These are phyloP conservation scores for Sitobion miscanthi DNA, from an alignment of 1,140 invertebrate genomes.

Conservation along the genomic window DNA sequence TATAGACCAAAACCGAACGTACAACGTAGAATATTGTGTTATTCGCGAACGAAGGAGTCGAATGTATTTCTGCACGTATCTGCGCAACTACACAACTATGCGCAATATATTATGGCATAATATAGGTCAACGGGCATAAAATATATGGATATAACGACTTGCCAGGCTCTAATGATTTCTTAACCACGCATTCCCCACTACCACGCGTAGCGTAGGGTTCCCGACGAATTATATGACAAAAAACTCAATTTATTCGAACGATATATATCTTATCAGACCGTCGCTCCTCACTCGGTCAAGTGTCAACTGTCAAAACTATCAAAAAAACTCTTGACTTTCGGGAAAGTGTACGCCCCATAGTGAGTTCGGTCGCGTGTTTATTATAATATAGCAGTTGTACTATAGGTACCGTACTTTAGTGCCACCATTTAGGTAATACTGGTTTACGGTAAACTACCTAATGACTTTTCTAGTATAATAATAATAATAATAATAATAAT, in stretches of 20 bases:
- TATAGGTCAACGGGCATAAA: background rate
- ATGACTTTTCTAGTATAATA: background rate
- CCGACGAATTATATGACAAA: background rate
- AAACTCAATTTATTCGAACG: background rate
- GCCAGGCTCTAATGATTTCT: background rate
- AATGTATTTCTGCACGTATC: background rate
- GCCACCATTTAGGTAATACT: conserved; percentile 2
- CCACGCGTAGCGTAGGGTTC: background rate
- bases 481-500: background rate
- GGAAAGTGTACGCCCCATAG: background rate
- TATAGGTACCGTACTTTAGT: conserved; percentile 2
- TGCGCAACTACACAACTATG: background rate
- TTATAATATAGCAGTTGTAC: background rate
- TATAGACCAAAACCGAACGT: background rate
- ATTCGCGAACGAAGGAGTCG: too few relatives aligned
- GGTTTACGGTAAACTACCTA: background rate
- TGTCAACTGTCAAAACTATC: background rate
- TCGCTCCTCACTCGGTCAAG: background rate
- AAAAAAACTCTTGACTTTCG: background rate
- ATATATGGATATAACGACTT: background rate
- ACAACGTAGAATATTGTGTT: background rate
- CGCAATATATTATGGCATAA: background rate
- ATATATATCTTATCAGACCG: background rate
- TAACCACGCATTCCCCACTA: background rate
- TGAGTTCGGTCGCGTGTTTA: background rate